Conservation (phyloP, 2,113 vertebrate genomes). For the Naja naja region DNA sequence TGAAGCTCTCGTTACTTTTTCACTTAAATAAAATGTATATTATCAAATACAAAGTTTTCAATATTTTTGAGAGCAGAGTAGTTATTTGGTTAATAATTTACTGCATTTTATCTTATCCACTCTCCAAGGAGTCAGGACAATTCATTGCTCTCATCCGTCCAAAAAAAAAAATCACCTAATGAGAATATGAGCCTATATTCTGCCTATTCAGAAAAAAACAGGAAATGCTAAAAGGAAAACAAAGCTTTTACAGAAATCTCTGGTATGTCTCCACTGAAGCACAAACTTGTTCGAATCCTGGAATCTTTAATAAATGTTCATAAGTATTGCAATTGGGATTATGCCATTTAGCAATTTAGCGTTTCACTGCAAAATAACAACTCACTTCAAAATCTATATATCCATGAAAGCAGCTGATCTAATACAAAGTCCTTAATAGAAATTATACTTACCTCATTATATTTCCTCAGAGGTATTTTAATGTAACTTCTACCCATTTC, state of each 20-base stretch:
- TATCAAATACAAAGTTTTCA: background rate
- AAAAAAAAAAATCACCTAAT: background rate
- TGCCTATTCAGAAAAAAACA: background rate
- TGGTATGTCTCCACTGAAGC: background rate
- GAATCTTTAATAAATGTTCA: background rate
- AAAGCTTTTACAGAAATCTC: background rate
- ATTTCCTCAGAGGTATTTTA: conserved; percentile 85
- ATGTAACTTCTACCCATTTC: conserved; percentile 93
- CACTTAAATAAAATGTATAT: background rate
- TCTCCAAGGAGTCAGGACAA: background rate
- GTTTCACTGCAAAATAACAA: background rate
- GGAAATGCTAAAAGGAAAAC: background rate
- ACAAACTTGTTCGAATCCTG: background rate
- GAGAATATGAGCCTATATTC: background rate
- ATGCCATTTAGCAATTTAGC: background rate
- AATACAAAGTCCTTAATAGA: background rate
- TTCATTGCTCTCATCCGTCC: background rate
- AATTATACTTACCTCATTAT: conserved; percentile 78
- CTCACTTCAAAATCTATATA: background rate
- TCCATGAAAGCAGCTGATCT: background rate
- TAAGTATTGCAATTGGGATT: background rate
- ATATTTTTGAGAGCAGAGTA: background rate
- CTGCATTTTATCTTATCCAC: background rate
- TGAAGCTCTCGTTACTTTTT: background rate
- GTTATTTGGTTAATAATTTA: background rate